Percentiles rank a stretch among this genome's conserved stretches.
Evolutionary conservation across 2,888 invertebrate species (phyloP).

Genomic region (Xestobium rufovillosum): DNA sequence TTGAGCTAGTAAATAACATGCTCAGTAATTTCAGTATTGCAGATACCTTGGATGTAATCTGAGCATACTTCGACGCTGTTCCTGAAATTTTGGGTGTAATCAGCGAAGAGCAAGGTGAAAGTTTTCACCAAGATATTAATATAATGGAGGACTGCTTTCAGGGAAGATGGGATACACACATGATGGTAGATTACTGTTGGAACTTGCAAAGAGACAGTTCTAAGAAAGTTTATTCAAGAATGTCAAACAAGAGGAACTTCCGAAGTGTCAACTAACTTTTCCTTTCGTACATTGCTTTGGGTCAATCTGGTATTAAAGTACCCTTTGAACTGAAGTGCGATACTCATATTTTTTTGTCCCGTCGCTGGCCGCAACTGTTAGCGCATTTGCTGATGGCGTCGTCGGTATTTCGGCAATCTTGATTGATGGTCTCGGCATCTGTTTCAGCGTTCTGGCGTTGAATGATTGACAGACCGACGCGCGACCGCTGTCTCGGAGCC

Average conservation of each 20-base stretch:
- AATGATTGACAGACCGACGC: constrained; percentile 33
- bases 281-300: no score
- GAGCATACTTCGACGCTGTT: constrained; percentile 8
- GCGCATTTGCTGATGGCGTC: constrained; percentile 22
- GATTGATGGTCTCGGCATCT: constrained; percentile 30
- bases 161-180: constrained; percentile 8
- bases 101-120: constrained; percentile 7
- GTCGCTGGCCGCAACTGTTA: no score
- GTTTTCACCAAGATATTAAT: constrained; percentile 9
- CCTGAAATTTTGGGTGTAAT: background rate
- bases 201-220: background rate
- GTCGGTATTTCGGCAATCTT: constrained; percentile 23
- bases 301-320: no score
- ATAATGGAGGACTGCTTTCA: constrained; percentile 7
- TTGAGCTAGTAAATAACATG: constrained; percentile 12
- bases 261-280: no score
- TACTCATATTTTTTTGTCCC: no score
- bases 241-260: no score
- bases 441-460: constrained; percentile 26
- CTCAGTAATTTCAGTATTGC: constrained; percentile 10
- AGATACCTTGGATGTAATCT: constrained; percentile 11
- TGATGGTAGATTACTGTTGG: constrained; percentile 10
- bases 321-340: no score
- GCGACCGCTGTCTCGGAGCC: constrained; percentile 32
- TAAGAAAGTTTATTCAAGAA: no score